Evolutionary conservation across 2,113 vertebrate species (phyloP), one percentile per base, ranked within the genome.

Genomic region (Etia nguti): DNA sequence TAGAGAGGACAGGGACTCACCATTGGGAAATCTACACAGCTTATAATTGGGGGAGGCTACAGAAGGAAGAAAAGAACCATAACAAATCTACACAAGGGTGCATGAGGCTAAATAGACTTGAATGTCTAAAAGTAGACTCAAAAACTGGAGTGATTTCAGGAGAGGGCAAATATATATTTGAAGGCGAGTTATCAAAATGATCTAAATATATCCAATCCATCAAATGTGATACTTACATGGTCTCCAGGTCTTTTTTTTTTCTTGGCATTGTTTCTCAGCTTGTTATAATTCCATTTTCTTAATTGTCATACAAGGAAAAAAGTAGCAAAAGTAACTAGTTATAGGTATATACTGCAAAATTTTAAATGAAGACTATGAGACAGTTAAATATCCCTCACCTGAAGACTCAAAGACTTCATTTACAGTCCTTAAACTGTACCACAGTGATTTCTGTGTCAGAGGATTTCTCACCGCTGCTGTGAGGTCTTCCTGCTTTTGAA

Each of bases 1-100:
- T 90, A 86, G 81, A 90, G 87, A 92, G 90, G 93, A 93, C 92
- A 90, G 89, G 92, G 93, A 93, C 83, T 89, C 84, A 92, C 95
- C 91, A 56, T 60, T 86, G 95, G 95, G 95, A 95, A 94, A 95
- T 94, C 93, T 90, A 88, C 86, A 92, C 82, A 88, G 90, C 91
- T 95, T 95, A 95, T 95, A 96, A 96, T 95, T 96, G 95, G 95
- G 73, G 80, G 87, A 92, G 86, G 86, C 89, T 86, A 85, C 73
- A 90, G 92, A 86, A 93, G 89, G 86, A 95, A 92, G 88, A 93
- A 94, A 86, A 93, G 92, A 93, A 92, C 91, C 92, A 93, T 94
- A 91, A 93, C 90, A 94, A 94, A 93, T 91, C 90, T 90, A 89
- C 93, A 91, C 87, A 86, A 89, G 92, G 92, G 93, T 93, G 88